Evolutionary conservation across 2,888 invertebrate species (phyloP), one percentile per base, ranked within the genome.

Genomic region (Lasioglossum leucozonium): DNA sequence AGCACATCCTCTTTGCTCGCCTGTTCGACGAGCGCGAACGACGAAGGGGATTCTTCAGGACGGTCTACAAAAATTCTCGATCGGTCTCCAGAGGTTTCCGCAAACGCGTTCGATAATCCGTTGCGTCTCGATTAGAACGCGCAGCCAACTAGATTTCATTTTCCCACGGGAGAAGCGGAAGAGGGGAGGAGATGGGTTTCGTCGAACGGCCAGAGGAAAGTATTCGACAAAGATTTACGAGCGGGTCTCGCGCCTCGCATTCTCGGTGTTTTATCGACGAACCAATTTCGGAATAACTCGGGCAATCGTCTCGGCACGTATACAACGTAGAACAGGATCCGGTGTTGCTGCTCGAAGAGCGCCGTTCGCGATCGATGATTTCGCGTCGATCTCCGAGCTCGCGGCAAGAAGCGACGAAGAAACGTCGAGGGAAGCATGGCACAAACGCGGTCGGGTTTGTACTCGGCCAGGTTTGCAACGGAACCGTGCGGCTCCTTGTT

Each of bases 261-360:
- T 88, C 79, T 37, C 86, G n/a, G 26, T 75, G 76, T 69, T 74
- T 65, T 69, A 71, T 85, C 81, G 81, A 72, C n/a, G 47, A 55
- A 76, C 62, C 51, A 76, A 42, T 26, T 42, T 34, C 44, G 11
- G 18, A 18, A 6, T n/a, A 6, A 40, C 26, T 62, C 34, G 62
- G 18, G 34, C 26, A 26, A 16, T 40, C 3, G 40, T 37, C 58
- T 6, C 30, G 18, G 42, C 58, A 3, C 55, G 55, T 11, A n/a
- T n/a, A 4, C 10, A 55, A 0, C 55, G 47, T 18, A 55, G 26
- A n/a, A 4, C 26, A 18, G 40, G 58, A 18, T 5, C 26, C 34
- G 58, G 34, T 18, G 10, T 37, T 34, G 42, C 42, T 58, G 13
- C 44, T 22, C 18, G 65, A 10, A 16, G 3, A 18, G 34, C 34